A percentile compares a stretch with the other conserved stretches of the same genome.
Evolutionary conservation across 1,140 invertebrate species (phyloP).

Genomic region (Brachionus angularis): DNA sequence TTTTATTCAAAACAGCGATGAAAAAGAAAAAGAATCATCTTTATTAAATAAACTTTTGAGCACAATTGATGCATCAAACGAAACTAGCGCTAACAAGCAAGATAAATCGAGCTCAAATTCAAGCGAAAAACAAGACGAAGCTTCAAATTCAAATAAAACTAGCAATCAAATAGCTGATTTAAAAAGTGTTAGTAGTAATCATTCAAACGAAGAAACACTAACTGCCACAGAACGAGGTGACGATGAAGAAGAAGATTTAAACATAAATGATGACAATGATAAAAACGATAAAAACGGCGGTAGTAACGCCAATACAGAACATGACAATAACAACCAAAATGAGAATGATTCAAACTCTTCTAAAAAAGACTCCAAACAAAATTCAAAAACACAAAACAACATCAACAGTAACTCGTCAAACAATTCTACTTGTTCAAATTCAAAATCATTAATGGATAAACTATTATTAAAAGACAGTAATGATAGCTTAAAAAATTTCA

Average conservation of each 20-base stretch:
- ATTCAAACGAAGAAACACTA: slow-evolving; percentile 9
- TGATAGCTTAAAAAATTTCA: slow-evolving; percentile 9
- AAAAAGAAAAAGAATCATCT: too few species aligned
- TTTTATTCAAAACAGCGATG: too few species aligned
- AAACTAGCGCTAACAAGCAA: background rate
- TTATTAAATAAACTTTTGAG: too few species aligned
- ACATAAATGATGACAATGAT: background rate
- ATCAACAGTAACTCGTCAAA: too few species aligned
- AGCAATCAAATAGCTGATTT: background rate
- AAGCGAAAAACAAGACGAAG: background rate
- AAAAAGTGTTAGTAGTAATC: slow-evolving; percentile 4
- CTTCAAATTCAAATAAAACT: background rate
- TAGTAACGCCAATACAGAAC: too few species aligned
- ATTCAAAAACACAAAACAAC: too few species aligned
- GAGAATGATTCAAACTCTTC: background rate
- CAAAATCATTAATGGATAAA: slow-evolving; percentile 5
- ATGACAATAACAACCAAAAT: slow-evolving; percentile 1
- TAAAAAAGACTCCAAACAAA: background rate
- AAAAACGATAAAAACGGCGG: too few species aligned
- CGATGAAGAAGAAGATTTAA: background rate
- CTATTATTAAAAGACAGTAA: background rate
- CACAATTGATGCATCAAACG: background rate
- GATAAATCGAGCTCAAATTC: background rate
- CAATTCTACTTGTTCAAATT: background rate
- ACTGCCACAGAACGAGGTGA: slow-evolving; percentile 22